phyloP scores from a whole-genome alignment of 1,140 invertebrate genomes.

The Acyrthosiphon pisum region DNA sequence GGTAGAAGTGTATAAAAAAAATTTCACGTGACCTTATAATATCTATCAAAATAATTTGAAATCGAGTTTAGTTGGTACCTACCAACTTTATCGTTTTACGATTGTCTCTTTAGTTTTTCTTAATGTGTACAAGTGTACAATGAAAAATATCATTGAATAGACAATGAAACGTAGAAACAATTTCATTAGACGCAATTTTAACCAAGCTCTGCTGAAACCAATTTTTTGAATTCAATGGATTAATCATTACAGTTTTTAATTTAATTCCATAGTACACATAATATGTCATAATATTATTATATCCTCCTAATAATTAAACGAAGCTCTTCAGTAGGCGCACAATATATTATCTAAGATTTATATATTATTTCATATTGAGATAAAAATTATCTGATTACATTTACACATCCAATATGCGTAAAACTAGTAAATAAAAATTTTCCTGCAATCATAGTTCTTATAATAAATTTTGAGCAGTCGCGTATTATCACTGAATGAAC shows the following conservation, averaged over 20 bases:
- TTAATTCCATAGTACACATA: neutral
- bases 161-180: neutral
- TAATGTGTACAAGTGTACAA: neutral
- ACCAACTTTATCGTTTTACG: neutral
- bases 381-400: neutral
- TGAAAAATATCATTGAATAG: neutral
- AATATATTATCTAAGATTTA: neutral
- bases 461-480: neutral
- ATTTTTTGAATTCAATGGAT: neutral
- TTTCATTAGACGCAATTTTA: neutral
- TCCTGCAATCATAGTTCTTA: neutral
- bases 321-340: neutral
- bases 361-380: neutral
- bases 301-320: neutral
- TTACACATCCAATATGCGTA: neutral
- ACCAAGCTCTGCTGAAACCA: neutral
- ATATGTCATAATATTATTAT: neutral
- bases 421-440: neutral
- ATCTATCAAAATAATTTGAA: neutral
- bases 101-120: neutral
- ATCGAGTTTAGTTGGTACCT: neutral
- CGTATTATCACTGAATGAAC: too few species aligned
- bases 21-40: neutral
- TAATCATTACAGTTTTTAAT: neutral
- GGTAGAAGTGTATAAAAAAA: neutral